Evolutionary conservation across 1,140 invertebrate species (phyloP).

Genomic region (Paracyclopina nana): DNA sequence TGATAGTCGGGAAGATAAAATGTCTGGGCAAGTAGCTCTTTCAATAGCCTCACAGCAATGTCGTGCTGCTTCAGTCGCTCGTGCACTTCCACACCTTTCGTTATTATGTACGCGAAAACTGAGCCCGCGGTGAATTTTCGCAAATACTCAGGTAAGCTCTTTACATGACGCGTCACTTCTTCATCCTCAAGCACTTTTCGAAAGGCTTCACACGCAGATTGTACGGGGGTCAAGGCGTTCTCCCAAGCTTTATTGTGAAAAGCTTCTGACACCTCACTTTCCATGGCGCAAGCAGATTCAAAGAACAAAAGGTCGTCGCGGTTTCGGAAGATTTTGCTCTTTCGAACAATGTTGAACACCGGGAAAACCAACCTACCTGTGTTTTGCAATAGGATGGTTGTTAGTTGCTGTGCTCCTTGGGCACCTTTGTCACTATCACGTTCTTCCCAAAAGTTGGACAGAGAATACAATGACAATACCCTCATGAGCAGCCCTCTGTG

Average conservation of each 20-base stretch:
- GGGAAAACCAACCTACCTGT: constrained; percentile 31
- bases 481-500: constrained; percentile 26
- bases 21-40: constrained; percentile 28
- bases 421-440: constrained; percentile 23
- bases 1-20: constrained; percentile 27
- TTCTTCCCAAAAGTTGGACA: constrained; percentile 28
- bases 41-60: constrained; percentile 29
- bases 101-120: constrained; percentile 27
- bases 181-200: constrained; percentile 11
- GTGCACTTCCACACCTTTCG: constrained; percentile 29
- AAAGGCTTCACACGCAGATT: too few species aligned
- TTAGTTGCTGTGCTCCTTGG: constrained; percentile 25
- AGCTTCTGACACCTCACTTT: constrained; percentile 22
- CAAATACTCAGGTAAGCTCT: constrained; percentile 27
- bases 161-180: too few species aligned
- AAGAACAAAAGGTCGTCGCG: constrained; percentile 29
- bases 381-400: constrained; percentile 31
- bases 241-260: constrained; percentile 24
- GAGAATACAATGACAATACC: constrained; percentile 28
- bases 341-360: constrained; percentile 26
- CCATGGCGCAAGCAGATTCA: constrained; percentile 19
- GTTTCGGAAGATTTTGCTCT: constrained; percentile 26
- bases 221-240: constrained; percentile 19
- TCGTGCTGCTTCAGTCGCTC: constrained; percentile 29
- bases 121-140: constrained; percentile 29